These are phyloP conservation scores for Sabellastarte sp. DNA, from an alignment of 2,888 invertebrate genomes.

Conservation along the genomic window DNA sequence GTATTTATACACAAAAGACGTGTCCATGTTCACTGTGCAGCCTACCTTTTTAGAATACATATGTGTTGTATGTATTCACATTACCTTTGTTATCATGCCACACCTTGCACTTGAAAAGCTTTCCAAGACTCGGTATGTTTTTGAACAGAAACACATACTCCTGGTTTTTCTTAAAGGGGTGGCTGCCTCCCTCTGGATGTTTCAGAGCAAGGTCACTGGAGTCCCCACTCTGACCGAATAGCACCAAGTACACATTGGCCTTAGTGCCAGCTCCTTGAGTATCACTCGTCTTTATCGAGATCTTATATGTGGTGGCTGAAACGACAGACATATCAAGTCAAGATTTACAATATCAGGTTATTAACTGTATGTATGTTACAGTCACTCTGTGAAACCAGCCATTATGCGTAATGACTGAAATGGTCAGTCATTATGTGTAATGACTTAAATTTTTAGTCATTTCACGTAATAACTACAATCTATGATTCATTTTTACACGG, in stretches of 20 bases:
- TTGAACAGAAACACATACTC: conserved; percentile 50
- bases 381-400: too few species aligned
- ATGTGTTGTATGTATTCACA: too few species aligned
- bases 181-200: conserved; percentile 47
- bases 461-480: too few species aligned
- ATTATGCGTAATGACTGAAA: too few species aligned
- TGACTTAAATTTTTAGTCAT: too few species aligned
- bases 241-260: conserved; percentile 55
- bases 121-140: conserved; percentile 51
- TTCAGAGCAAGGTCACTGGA: conserved; percentile 53
- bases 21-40: too few species aligned
- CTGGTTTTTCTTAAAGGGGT: conserved; percentile 54
- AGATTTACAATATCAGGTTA: too few species aligned
- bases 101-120: conserved; percentile 52
- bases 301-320: conserved; percentile 45
- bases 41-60: too few species aligned
- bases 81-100: conserved; percentile 59
- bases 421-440: too few species aligned
- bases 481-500: too few species aligned
- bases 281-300: conserved; percentile 56
- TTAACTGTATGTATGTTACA: too few species aligned
- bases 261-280: conserved; percentile 56
- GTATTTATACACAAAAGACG: too few species aligned
- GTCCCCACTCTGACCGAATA: conserved; percentile 58
- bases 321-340: neutral